These are phyloP conservation scores for Aleiodes sp. DNA, from an alignment of 1,140 invertebrate genomes.

Conservation along the genomic window DNA sequence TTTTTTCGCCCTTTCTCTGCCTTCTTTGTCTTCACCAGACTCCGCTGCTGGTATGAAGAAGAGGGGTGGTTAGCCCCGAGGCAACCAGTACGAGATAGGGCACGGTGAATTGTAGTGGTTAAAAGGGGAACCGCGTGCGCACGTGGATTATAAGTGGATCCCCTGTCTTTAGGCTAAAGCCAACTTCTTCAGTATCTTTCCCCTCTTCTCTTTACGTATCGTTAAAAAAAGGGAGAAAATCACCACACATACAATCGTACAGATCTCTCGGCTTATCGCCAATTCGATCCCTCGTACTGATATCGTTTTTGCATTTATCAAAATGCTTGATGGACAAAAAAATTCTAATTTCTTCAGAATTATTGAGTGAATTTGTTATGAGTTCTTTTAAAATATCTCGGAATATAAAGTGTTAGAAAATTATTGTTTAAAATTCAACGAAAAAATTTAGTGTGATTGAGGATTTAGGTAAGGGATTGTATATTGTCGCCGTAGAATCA, in stretches of 20 bases:
- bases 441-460: too few species aligned
- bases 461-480: too few species aligned
- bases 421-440: too few species aligned
- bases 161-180: conserved; percentile 31
- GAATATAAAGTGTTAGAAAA: too few species aligned
- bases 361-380: too few species aligned
- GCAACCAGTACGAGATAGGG: conserved; percentile 46
- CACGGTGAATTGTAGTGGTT: conserved; percentile 40
- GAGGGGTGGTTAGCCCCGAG: conserved; percentile 42
- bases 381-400: too few species aligned
- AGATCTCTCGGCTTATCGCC: background rate
- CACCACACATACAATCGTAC: background rate
- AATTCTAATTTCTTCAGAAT: too few species aligned
- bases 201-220: background rate
- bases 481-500: too few species aligned
- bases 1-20: background rate
- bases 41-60: conserved; percentile 14
- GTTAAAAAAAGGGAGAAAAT: background rate
- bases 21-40: background rate
- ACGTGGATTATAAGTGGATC: conserved; percentile 42
- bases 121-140: conserved; percentile 38
- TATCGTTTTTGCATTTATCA: too few species aligned
- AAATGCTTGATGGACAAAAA: too few species aligned
- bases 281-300: too few species aligned
- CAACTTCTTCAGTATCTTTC: background rate